phyloP scores from a whole-genome alignment of 2,113 vertebrate genomes.

The Anoplopoma fimbria region DNA sequence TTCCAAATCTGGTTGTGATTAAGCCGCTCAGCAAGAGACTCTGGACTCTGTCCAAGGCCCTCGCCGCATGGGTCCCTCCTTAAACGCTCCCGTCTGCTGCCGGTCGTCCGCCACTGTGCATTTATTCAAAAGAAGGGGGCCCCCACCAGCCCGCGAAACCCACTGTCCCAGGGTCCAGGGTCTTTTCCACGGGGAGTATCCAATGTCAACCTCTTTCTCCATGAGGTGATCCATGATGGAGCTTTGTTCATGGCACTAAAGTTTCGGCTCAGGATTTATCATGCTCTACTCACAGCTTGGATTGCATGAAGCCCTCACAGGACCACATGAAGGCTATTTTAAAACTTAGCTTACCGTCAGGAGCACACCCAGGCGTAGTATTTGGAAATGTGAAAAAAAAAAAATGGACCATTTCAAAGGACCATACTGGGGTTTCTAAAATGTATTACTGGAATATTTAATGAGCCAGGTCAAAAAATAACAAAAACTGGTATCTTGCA shows the following conservation, averaged over 20 bases:
- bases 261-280: conserved; percentile 60
- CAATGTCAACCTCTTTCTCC: conserved; percentile 53
- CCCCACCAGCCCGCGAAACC: conserved; percentile 35
- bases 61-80: conserved; percentile 65
- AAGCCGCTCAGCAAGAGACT: conserved; percentile 70
- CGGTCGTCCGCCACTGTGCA: conserved; percentile 55
- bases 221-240: conserved; percentile 57
- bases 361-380: background rate
- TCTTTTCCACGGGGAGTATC: conserved; percentile 65
- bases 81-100: conserved; percentile 78
- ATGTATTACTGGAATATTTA: background rate
- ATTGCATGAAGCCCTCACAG: conserved; percentile 11
- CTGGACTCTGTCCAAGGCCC: conserved; percentile 76
- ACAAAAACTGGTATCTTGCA: background rate
- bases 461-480: background rate
- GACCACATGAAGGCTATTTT: conserved; percentile 57
- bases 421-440: background rate
- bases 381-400: conserved; percentile 41
- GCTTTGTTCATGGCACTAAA: conserved; percentile 21
- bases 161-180: conserved; percentile 50
- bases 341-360: conserved; percentile 21
- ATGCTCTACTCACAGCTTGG: conserved; percentile 26
- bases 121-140: conserved; percentile 54
- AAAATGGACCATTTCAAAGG: conserved; percentile 2
- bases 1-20: conserved; percentile 84